A percentile compares a stretch with the other conserved stretches of the same genome.
Conservation (phyloP, 2,113 vertebrate genomes). For the Polypterus senegalus region DNA sequence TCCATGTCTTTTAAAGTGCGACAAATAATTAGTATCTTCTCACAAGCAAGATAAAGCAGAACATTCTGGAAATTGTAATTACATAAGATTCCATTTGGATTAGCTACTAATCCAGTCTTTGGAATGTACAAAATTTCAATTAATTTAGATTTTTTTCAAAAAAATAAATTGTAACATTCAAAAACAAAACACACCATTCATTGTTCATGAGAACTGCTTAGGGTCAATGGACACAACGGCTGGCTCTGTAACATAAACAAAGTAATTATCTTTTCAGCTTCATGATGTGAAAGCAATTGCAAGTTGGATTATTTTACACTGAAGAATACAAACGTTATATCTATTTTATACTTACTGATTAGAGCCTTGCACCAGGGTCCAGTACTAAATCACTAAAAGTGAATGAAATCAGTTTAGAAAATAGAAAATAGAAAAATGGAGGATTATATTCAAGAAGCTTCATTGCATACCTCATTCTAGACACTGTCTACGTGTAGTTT, state of each 20-base stretch:
- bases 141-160: not conserved
- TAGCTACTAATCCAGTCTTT: not conserved
- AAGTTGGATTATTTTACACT: not conserved
- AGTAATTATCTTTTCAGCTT: not conserved
- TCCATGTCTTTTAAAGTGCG: too few relatives aligned
- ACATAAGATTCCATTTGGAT: not conserved
- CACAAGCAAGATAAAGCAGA: not conserved
- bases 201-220: too few relatives aligned
- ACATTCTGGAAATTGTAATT: not conserved
- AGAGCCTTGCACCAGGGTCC: not conserved
- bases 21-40: too few relatives aligned
- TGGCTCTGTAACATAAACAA: not conserved
- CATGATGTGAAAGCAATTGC: too few relatives aligned
- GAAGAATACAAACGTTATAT: not conserved
- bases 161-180: too few relatives aligned
- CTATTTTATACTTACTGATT: not conserved
- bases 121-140: not conserved
- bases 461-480: too few relatives aligned
- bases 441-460: too few relatives aligned
- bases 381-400: too few relatives aligned
- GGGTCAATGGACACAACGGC: not conserved
- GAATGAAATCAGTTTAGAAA: too few relatives aligned
- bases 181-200: too few relatives aligned
- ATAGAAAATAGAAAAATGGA: too few relatives aligned
- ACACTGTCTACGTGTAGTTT: too few relatives aligned